Conservation (phyloP, 2,888 invertebrate species). For the Sturmia bella region DNA sequence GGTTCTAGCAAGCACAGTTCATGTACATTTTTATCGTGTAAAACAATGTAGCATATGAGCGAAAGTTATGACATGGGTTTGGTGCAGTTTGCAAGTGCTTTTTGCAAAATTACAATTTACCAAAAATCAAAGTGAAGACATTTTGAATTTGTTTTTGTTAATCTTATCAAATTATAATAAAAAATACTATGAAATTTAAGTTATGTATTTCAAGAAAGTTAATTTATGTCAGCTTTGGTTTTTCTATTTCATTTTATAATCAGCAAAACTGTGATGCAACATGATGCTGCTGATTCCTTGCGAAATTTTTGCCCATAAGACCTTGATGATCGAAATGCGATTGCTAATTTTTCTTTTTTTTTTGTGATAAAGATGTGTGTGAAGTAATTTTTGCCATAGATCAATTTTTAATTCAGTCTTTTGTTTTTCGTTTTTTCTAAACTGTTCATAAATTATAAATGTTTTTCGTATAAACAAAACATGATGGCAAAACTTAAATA, state of each 20-base stretch:
- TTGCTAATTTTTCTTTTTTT: background rate
- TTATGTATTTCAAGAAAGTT: background rate
- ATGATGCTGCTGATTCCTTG: conserved; percentile 13
- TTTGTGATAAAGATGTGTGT: conserved; percentile 9
- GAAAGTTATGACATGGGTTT: too few relatives aligned
- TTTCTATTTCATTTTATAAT: conserved; percentile 7
- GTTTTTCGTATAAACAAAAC: conserved; percentile 4
- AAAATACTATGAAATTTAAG: background rate
- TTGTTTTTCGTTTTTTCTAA: background rate
- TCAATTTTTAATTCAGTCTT: background rate
- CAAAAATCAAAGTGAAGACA: too few relatives aligned
- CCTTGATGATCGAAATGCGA: conserved; percentile 31
- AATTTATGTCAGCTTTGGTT: conserved; percentile 20
- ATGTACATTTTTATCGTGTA: too few relatives aligned
- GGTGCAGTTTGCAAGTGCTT: too few relatives aligned
- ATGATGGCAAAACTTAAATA: background rate
- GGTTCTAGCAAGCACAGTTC: too few relatives aligned
- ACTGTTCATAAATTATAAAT: background rate
- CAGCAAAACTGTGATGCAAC: conserved; percentile 14
- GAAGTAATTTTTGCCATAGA: conserved; percentile 19
- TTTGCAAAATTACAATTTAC: too few relatives aligned
- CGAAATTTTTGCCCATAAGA: conserved; percentile 22
- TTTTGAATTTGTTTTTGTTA: too few relatives aligned
- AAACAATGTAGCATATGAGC: too few relatives aligned
- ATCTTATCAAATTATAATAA: too few relatives aligned